phyloP scores from a whole-genome alignment of 2,797 vertebrate species.

The Centropyge bicolor region DNA sequence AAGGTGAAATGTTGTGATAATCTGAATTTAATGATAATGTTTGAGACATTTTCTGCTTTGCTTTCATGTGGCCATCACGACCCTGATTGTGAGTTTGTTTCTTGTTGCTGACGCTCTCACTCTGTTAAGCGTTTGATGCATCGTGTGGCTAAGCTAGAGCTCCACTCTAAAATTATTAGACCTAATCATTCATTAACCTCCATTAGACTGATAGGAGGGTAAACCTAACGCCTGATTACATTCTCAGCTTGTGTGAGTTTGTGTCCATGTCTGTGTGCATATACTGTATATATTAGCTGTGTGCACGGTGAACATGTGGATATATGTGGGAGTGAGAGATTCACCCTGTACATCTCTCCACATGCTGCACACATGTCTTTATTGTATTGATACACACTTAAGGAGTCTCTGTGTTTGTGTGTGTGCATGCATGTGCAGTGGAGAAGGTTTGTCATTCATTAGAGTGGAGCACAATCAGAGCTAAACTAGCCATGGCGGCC shows the following conservation, averaged over 20 bases:
- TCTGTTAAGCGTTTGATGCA: constrained; percentile 70
- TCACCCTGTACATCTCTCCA: constrained; percentile 48
- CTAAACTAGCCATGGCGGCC: constrained; percentile 89
- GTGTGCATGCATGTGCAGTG: constrained; percentile 33
- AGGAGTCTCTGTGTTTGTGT: constrained; percentile 26
- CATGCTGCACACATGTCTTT: constrained; percentile 51
- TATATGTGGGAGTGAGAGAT: constrained; percentile 40
- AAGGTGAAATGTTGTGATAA: neutral
- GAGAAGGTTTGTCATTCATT: constrained; percentile 84
- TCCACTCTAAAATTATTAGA: constrained; percentile 83
- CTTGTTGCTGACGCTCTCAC: constrained; percentile 45
- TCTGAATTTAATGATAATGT: neutral
- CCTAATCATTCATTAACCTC: constrained; percentile 86
- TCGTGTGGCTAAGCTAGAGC: constrained; percentile 70
- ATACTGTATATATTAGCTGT: neutral
- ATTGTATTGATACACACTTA: constrained; percentile 47
- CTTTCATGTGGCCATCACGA: constrained; percentile 8
- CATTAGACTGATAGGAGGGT: constrained; percentile 84
- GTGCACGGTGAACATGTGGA: constrained; percentile 1
- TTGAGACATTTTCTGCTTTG: constrained; percentile 7
- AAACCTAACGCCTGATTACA: constrained; percentile 83
- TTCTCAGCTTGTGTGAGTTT: constrained; percentile 47
- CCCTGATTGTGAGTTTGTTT: constrained; percentile 28
- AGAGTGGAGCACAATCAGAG: constrained; percentile 86
- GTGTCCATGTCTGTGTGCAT: constrained; percentile 28